These are phyloP conservation scores for Linyphia triangularis DNA, from an alignment of 2,888 invertebrate genomes.

Conservation along the genomic window DNA sequence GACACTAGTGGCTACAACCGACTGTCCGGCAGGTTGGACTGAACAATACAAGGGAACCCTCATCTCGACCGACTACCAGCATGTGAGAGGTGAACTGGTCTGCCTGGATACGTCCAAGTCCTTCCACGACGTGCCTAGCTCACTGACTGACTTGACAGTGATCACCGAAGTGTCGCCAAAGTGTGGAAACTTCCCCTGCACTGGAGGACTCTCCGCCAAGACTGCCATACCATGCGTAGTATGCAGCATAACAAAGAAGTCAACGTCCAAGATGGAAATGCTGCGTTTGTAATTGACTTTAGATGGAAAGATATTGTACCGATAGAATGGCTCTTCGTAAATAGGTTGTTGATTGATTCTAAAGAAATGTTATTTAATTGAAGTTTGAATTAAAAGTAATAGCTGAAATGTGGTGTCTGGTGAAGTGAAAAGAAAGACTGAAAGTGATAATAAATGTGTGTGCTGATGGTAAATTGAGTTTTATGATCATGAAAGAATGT, in stretches of 20 bases:
- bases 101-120: constrained; percentile 39
- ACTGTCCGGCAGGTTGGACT: not conserved
- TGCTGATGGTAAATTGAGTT: too few species aligned
- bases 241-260: constrained; percentile 32
- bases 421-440: not conserved
- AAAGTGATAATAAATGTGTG: too few species aligned
- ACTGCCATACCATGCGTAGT: constrained; percentile 31
- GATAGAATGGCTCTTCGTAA: not conserved
- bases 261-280: not conserved
- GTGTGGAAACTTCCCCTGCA: constrained; percentile 35
- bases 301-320: not conserved
- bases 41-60: constrained; percentile 14
- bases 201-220: not conserved
- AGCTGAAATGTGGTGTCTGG: not conserved
- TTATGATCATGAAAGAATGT: too few species aligned
- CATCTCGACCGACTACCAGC: constrained; percentile 19
- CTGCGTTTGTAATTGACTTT: not conserved
- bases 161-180: constrained; percentile 37
- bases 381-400: not conserved
- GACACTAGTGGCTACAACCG: not conserved
- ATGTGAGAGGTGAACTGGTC: constrained; percentile 3
- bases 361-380: not conserved
- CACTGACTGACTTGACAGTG: not conserved
- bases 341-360: not conserved
- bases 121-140: not conserved